Percentiles rank a stretch among this genome's conserved stretches.
Evolutionary conservation across 2,113 vertebrate species (phyloP).

Genomic region (Seriola rivoliana): DNA sequence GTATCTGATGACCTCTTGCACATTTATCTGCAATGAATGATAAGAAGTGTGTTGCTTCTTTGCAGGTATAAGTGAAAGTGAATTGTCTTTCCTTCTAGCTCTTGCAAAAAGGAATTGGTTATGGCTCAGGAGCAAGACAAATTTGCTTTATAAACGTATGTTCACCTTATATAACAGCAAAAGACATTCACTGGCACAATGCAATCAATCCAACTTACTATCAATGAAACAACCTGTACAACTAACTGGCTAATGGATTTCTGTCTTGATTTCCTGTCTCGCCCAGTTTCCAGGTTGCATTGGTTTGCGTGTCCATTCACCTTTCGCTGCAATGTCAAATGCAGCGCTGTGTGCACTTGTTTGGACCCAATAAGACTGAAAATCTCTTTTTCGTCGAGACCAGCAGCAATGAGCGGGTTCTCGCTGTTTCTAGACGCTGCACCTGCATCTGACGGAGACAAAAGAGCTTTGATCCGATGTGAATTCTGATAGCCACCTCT

Average conservation of each 20-base stretch:
- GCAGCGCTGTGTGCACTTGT: too few relatives aligned
- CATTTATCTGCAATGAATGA: conserved; percentile 7
- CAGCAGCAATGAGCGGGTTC: conserved; percentile 20
- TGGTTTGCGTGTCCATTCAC: conserved; percentile 23
- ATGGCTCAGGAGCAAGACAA: neutral
- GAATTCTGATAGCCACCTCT: conserved; percentile 46
- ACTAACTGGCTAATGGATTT: conserved; percentile 36
- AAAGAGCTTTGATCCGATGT: conserved; percentile 54
- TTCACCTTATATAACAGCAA: conserved; percentile 26
- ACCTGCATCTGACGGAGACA: conserved; percentile 45
- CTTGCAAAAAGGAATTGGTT: neutral
- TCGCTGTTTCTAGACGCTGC: conserved; percentile 38
- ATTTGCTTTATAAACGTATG: conserved; percentile 2
- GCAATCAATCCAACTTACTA: conserved; percentile 36
- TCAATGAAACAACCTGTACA: conserved; percentile 29
- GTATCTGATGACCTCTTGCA: conserved; percentile 16
- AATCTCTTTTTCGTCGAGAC: conserved; percentile 41
- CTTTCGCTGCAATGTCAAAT: neutral
- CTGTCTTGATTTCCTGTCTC: conserved; percentile 53
- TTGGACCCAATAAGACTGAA: conserved; percentile 29
- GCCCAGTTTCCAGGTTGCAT: conserved; percentile 27
- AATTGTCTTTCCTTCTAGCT: neutral
- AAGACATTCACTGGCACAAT: conserved; percentile 35
- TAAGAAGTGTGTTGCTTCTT: neutral
- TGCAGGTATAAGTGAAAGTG: conserved; percentile 13